phyloP scores from a whole-genome alignment of 2,888 invertebrate species.

The Lycocerus yunnanus region DNA sequence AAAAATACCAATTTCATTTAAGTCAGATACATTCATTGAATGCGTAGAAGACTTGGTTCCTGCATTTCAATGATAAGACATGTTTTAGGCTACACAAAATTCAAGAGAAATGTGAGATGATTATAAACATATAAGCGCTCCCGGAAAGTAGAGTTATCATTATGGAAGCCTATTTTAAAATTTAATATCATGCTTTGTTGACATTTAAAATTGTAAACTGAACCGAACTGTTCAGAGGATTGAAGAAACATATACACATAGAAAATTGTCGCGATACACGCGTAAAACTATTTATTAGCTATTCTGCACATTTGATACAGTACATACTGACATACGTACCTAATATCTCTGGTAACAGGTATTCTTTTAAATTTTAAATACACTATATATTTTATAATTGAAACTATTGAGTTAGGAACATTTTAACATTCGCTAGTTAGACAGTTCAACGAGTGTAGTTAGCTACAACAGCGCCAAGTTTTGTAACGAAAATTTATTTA shows the following conservation, averaged over 20 bases:
- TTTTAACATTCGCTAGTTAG: not conserved
- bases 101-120: conserved; percentile 21
- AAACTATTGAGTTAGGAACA: not conserved
- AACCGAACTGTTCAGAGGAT: not conserved
- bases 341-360: no score
- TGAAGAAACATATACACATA: not conserved
- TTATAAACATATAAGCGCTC: conserved; percentile 26
- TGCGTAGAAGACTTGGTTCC: conserved; percentile 29
- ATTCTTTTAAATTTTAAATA: no score
- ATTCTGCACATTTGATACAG: no score
- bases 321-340: no score
- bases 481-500: not conserved
- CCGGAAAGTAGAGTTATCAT: conserved; percentile 15
- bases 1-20: conserved; percentile 31
- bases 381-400: not conserved
- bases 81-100: conserved; percentile 18
- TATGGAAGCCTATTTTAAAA: conserved; percentile 23
- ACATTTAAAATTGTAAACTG: not conserved
- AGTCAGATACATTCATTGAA: conserved; percentile 29
- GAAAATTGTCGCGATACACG: not conserved
- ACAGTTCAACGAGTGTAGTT: not conserved
- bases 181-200: not conserved
- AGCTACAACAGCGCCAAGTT: not conserved
- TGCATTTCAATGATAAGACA: conserved; percentile 26
- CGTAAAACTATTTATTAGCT: no score